These are phyloP conservation scores for Agrotis clavis DNA, from an alignment of 2,888 invertebrate genomes.

Conservation along the genomic window DNA sequence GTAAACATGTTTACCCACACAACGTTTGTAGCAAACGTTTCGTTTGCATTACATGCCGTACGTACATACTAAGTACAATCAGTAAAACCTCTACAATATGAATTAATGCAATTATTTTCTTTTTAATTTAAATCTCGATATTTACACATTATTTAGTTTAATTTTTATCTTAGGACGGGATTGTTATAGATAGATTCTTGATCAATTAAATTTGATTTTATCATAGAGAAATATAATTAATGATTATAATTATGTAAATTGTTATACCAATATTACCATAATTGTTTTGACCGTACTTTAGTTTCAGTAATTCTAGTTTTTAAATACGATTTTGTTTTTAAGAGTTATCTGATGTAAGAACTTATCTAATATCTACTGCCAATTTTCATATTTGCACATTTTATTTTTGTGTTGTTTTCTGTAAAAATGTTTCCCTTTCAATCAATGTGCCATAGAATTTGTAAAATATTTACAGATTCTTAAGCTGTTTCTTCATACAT, in stretches of 20 bases:
- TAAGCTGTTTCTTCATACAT: constrained; percentile 51
- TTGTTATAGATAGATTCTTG: constrained; percentile 61
- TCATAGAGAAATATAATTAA: constrained; percentile 28
- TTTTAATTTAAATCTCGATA: constrained; percentile 83
- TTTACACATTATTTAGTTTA: constrained; percentile 64
- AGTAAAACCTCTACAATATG: constrained; percentile 61
- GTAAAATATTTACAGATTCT: constrained; percentile 54
- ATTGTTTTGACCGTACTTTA: constrained; percentile 39
- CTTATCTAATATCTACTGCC: constrained; percentile 59
- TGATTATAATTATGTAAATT: constrained; percentile 31
- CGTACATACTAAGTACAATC: constrained; percentile 82
- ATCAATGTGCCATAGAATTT: constrained; percentile 82
- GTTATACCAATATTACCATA: constrained; percentile 44
- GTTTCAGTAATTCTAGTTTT: constrained; percentile 39
- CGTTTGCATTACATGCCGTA: constrained; percentile 63
- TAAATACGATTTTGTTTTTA: constrained; percentile 41
- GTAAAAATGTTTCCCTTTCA: constrained; percentile 50
- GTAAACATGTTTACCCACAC: constrained; percentile 32
- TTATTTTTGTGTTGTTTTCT: constrained; percentile 43
- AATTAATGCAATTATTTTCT: constrained; percentile 83
- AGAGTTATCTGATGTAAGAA: constrained; percentile 46
- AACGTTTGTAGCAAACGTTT: constrained; percentile 43
- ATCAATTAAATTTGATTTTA: constrained; percentile 50
- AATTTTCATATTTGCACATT: constrained; percentile 55
- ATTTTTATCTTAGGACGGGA: constrained; percentile 64